Conservation (phyloP, 2,797 vertebrate genomes). For the Arremon aurantiirostris region DNA sequence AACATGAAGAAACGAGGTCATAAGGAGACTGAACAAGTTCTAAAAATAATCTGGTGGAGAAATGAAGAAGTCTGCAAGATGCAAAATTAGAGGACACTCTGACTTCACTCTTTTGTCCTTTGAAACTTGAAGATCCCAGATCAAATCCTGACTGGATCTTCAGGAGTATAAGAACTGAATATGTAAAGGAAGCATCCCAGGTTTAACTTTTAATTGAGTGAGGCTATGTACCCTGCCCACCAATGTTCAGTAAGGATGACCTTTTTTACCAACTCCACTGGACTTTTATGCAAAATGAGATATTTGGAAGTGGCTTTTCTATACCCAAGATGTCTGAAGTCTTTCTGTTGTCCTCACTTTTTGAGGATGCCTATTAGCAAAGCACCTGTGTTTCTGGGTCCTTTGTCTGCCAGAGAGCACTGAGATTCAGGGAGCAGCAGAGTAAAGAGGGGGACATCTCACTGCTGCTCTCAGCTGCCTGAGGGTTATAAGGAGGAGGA, state of each 20-base stretch:
- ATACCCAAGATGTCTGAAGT: background rate
- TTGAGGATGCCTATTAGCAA: background rate
- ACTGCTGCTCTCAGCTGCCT: background rate
- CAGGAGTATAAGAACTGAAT: background rate
- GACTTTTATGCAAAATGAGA: background rate
- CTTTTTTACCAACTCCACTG: background rate
- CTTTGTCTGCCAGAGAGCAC: background rate
- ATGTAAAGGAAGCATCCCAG: background rate
- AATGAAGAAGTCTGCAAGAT: constrained; percentile 43
- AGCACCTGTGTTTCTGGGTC: background rate
- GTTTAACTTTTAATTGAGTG: background rate
- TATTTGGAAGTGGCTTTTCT: background rate
- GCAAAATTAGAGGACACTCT: constrained; percentile 3
- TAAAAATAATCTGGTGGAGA: constrained; percentile 64
- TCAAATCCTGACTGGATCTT: background rate
- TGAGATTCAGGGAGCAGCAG: background rate
- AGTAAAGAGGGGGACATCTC: background rate
- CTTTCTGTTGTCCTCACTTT: background rate
- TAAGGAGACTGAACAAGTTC: constrained; percentile 23
- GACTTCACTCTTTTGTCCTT: constrained; percentile 58
- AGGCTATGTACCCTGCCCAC: background rate
- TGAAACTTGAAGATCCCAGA: background rate
- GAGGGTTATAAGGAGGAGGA: background rate
- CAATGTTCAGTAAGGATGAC: background rate
- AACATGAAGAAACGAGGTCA: constrained; percentile 4